Evolutionary conservation across 2,888 invertebrate genomes (phyloP).

Genomic region (Drosophila borborema): DNA sequence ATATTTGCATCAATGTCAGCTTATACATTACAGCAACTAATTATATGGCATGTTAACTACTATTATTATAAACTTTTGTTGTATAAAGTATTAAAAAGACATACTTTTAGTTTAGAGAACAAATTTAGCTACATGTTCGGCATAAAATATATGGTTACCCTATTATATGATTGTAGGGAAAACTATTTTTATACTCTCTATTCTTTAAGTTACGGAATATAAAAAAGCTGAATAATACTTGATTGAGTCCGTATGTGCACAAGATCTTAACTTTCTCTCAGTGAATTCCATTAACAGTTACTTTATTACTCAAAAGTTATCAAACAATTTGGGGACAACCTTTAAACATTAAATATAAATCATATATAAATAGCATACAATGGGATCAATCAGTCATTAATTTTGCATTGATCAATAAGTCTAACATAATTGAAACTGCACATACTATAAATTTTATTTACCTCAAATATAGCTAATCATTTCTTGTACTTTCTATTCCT

Average conservation of each 20-base stretch:
- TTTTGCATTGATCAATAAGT: neutral
- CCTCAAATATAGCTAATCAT: neutral
- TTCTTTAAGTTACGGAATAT: neutral
- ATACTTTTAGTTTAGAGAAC: constrained; percentile 18
- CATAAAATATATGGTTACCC: neutral
- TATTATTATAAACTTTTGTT: neutral
- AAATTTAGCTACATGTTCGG: neutral
- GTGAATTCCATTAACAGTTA: neutral
- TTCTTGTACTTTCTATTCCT: neutral
- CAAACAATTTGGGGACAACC: neutral
- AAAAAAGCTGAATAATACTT: neutral
- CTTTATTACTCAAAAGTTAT: neutral
- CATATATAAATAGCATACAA: neutral
- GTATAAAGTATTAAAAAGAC: constrained; percentile 10
- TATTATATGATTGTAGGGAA: neutral
- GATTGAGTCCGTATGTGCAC: neutral
- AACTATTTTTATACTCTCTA: neutral
- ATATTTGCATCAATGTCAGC: neutral
- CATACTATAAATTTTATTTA: neutral
- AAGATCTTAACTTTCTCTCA: neutral
- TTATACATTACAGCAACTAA: neutral
- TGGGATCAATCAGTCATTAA: neutral
- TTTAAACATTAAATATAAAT: neutral
- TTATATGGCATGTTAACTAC: constrained; percentile 6
- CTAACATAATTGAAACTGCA: neutral